Conservation (phyloP, 2,888 invertebrate species). For the Patella pellucida region DNA sequence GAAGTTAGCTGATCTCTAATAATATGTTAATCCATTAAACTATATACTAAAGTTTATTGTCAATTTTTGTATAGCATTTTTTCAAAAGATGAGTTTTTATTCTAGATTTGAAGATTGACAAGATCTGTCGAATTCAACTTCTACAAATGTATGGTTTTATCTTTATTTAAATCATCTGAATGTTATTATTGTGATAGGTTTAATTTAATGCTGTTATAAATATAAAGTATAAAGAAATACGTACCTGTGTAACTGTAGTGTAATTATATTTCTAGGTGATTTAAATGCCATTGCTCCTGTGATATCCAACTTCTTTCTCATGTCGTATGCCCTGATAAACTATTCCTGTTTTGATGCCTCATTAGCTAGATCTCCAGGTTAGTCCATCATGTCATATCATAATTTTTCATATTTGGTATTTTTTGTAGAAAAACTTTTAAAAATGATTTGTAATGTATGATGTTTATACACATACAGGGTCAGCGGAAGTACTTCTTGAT, state of each 20-base stretch:
- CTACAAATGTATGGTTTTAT: not conserved
- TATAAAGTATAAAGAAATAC: not conserved
- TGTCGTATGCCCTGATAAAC: constrained; percentile 71
- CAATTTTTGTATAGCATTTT: too few species aligned
- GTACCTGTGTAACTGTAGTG: not conserved
- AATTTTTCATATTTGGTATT: too few species aligned
- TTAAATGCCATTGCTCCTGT: constrained; percentile 70
- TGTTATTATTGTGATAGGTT: not conserved
- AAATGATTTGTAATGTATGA: too few species aligned
- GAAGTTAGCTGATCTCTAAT: too few species aligned
- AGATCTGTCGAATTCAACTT: not conserved
- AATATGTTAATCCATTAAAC: too few species aligned
- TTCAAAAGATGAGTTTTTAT: too few species aligned
- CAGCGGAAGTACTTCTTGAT: too few species aligned
- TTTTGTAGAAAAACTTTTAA: too few species aligned
- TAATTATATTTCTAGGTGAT: constrained; percentile 57
- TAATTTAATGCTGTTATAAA: not conserved
- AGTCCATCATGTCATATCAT: not conserved
- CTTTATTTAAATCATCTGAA: not conserved
- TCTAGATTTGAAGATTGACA: too few species aligned
- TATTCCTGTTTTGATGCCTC: constrained; percentile 72
- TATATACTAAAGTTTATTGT: too few species aligned
- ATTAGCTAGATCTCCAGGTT: constrained; percentile 68
- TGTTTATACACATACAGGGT: too few species aligned
- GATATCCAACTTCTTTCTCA: constrained; percentile 71